Evolutionary conservation across 1,140 invertebrate species (phyloP).

Genomic region (Musca vetustissima): DNA sequence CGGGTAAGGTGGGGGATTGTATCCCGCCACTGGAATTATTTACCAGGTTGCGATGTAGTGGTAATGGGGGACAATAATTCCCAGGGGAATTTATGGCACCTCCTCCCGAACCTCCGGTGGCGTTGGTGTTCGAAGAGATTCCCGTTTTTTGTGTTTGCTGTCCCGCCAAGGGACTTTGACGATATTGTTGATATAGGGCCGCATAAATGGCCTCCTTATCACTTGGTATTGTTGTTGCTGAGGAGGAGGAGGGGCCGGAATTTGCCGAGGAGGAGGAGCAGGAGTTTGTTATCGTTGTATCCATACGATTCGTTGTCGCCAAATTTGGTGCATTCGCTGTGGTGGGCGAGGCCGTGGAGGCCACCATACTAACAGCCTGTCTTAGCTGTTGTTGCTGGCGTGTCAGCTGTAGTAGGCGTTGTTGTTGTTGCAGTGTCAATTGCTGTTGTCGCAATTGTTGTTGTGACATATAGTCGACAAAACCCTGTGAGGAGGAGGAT

Average conservation of each 20-base stretch:
- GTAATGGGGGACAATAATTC: slow-evolving; percentile 25
- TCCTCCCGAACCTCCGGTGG: too few species aligned
- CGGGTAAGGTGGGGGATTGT: slow-evolving; percentile 26
- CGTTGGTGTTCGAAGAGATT: too few species aligned
- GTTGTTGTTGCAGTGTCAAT: slow-evolving; percentile 41
- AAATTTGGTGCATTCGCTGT: background rate
- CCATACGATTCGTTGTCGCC: background rate
- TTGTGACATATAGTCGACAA: slow-evolving; percentile 44
- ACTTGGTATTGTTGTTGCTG: background rate
- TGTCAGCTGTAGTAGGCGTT: slow-evolving; percentile 47
- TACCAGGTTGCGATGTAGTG: slow-evolving; percentile 24
- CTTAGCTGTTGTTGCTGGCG: slow-evolving; percentile 51
- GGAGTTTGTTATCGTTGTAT: background rate
- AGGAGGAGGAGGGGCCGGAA: background rate
- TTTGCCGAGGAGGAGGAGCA: background rate
- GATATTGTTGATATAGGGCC: slow-evolving; percentile 48
- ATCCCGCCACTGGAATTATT: background rate
- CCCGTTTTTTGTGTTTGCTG: slow-evolving; percentile 31
- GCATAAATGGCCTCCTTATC: slow-evolving; percentile 50
- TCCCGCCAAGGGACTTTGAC: slow-evolving; percentile 38
- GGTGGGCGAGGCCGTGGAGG: background rate
- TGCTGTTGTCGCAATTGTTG: slow-evolving; percentile 29
- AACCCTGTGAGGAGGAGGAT: slow-evolving; percentile 32
- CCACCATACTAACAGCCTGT: slow-evolving; percentile 18
- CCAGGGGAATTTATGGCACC: slow-evolving; percentile 23